These are phyloP conservation scores for Unio delphinus DNA, from an alignment of 2,888 invertebrate genomes.

Conservation along the genomic window DNA sequence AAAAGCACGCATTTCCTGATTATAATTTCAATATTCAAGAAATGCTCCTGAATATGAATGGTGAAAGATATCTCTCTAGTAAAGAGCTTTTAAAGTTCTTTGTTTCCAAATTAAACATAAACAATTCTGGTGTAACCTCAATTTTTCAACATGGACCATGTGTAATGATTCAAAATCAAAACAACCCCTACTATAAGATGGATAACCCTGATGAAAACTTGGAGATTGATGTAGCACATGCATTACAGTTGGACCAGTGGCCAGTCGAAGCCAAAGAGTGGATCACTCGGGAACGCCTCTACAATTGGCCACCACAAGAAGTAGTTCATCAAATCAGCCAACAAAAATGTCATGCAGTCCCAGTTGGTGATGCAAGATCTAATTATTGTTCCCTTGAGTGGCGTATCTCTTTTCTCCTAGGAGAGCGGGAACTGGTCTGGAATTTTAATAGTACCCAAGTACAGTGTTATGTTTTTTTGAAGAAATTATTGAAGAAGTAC, in stretches of 20 bases:
- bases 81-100: constrained; percentile 4
- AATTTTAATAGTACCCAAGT: constrained; percentile 16
- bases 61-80: constrained; percentile 6
- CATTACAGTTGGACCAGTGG: constrained; percentile 10
- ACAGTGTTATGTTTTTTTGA: constrained; percentile 13
- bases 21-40: neutral
- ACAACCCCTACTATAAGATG: neutral
- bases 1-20: neutral
- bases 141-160: constrained; percentile 7
- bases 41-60: neutral
- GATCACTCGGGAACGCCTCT: constrained; percentile 4
- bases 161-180: constrained; percentile 1
- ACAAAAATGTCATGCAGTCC: constrained; percentile 9
- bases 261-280: constrained; percentile 13
- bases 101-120: too few relatives aligned
- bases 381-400: constrained; percentile 1
- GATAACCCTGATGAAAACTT: neutral
- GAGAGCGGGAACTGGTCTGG: constrained; percentile 17
- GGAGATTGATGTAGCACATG: constrained; percentile 8
- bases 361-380: constrained; percentile 12
- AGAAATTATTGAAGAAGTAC: constrained; percentile 3
- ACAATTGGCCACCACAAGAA: constrained; percentile 8
- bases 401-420: constrained; percentile 11
- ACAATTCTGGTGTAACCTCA: too few relatives aligned
- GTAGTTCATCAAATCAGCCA: constrained; percentile 4